phyloP scores from a whole-genome alignment of 2,888 invertebrate species.

The Dusona sp. region DNA sequence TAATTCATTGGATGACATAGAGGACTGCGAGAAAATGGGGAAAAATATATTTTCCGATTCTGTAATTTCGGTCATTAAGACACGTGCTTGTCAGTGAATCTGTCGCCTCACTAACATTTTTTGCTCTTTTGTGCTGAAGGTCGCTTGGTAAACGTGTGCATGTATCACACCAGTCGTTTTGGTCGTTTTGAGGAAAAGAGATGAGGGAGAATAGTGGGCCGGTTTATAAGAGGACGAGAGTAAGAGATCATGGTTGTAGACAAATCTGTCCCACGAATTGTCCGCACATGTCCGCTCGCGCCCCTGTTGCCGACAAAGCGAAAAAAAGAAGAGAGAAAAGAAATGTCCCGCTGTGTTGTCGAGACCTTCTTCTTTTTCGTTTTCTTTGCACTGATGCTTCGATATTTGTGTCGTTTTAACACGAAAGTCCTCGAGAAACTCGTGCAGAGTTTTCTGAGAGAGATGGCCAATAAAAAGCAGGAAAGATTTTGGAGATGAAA shows the following conservation, averaged over 20 bases:
- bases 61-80: slow-evolving; percentile 69
- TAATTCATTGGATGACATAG: neutral
- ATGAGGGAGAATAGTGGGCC: slow-evolving; percentile 46
- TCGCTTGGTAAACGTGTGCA: slow-evolving; percentile 40
- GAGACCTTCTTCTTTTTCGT: slow-evolving; percentile 68
- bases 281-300: slow-evolving; percentile 82
- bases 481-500: slow-evolving; percentile 44
- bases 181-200: slow-evolving; percentile 35
- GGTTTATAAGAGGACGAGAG: slow-evolving; percentile 74
- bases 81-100: slow-evolving; percentile 65
- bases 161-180: slow-evolving; percentile 41
- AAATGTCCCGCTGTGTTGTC: slow-evolving; percentile 77
- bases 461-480: slow-evolving; percentile 7
- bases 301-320: slow-evolving; percentile 81
- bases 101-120: slow-evolving; percentile 56
- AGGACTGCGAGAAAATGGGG: slow-evolving; percentile 1
- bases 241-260: slow-evolving; percentile 75
- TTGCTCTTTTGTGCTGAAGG: slow-evolving; percentile 44
- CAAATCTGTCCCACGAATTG: slow-evolving; percentile 84
- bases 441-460: slow-evolving; percentile 24
- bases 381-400: slow-evolving; percentile 18
- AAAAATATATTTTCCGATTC: slow-evolving; percentile 34
- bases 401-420: slow-evolving; percentile 61
- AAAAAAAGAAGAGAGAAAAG: slow-evolving; percentile 31
- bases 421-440: slow-evolving; percentile 52